These are phyloP conservation scores for Todus mexicanus DNA, from an alignment of 2,797 vertebrate species.

Conservation along the genomic window DNA sequence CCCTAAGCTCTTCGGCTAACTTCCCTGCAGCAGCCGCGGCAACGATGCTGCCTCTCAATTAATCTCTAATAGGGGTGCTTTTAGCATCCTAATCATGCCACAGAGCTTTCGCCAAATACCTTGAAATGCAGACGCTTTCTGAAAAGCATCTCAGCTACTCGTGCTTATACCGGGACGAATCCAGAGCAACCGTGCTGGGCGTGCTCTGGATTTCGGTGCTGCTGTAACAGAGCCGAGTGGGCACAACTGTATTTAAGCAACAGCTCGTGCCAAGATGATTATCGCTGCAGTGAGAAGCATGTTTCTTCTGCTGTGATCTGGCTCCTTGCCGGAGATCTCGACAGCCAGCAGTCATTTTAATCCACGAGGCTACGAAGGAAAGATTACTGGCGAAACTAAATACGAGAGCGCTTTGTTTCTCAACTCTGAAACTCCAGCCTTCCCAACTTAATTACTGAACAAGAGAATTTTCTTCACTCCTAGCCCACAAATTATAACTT, in stretches of 20 bases:
- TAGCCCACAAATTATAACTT: conserved; percentile 1
- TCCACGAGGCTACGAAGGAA: neutral
- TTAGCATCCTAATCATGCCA: neutral
- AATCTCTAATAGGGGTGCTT: neutral
- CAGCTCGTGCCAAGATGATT: neutral
- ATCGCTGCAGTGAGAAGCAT: neutral
- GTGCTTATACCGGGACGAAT: neutral
- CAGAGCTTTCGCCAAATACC: neutral
- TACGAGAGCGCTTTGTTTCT: neutral
- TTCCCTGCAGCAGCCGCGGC: neutral
- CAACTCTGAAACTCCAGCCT: neutral
- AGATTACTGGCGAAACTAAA: neutral
- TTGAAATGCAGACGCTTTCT: neutral
- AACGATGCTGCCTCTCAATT: neutral
- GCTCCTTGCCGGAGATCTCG: neutral
- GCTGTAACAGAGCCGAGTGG: neutral
- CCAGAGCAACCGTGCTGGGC: neutral
- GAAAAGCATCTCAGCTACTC: neutral
- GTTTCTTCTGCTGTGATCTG: neutral
- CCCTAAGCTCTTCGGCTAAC: neutral
- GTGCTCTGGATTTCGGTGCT: neutral
- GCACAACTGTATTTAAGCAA: neutral
- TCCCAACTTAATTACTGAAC: conserved; percentile 8
- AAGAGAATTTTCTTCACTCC: neutral
- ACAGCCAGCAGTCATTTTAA: neutral